phyloP scores from a whole-genome alignment of 1,140 invertebrate genomes.

The Rhynchophorus ferrugineus region DNA sequence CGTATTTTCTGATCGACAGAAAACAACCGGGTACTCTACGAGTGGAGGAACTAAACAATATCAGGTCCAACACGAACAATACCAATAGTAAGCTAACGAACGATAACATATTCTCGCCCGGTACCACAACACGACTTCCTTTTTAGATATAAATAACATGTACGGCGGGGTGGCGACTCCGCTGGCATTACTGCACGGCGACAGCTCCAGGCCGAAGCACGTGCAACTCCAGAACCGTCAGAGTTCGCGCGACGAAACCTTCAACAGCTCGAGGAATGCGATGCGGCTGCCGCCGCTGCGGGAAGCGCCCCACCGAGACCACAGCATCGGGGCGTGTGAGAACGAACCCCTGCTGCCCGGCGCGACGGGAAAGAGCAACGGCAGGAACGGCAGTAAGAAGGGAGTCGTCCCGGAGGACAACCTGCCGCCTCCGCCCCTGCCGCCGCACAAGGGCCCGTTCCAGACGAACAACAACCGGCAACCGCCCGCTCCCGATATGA shows the following conservation, averaged over 20 bases:
- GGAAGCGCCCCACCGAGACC: constrained; percentile 31
- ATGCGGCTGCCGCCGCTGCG: constrained; percentile 34
- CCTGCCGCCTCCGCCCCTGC: constrained; percentile 47
- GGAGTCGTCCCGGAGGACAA: constrained; percentile 41
- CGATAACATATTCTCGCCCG: not conserved
- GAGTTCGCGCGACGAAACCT: constrained; percentile 33
- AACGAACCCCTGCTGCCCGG: constrained; percentile 58
- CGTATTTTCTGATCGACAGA: constrained; percentile 76
- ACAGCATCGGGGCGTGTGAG: constrained; percentile 48
- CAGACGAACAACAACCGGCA: constrained; percentile 30
- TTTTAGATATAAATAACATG: constrained; percentile 42
- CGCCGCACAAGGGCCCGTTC: constrained; percentile 44
- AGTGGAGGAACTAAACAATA: constrained; percentile 46
- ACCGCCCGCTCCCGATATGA: constrained; percentile 33
- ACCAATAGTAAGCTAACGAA: constrained; percentile 21
- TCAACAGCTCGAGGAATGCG: constrained; percentile 31
- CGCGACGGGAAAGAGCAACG: constrained; percentile 35
- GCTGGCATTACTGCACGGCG: constrained; percentile 54
- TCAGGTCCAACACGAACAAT: constrained; percentile 29
- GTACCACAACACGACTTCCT: too few relatives aligned
- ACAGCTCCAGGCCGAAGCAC: constrained; percentile 33
- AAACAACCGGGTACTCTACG: constrained; percentile 51
- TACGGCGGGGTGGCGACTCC: constrained; percentile 64
- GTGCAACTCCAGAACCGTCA: constrained; percentile 29
- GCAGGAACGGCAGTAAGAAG: constrained; percentile 29